Base-by-base conservation (phyloP, 2,113 vertebrate species). In the Rhombomys opimus region DNA sequence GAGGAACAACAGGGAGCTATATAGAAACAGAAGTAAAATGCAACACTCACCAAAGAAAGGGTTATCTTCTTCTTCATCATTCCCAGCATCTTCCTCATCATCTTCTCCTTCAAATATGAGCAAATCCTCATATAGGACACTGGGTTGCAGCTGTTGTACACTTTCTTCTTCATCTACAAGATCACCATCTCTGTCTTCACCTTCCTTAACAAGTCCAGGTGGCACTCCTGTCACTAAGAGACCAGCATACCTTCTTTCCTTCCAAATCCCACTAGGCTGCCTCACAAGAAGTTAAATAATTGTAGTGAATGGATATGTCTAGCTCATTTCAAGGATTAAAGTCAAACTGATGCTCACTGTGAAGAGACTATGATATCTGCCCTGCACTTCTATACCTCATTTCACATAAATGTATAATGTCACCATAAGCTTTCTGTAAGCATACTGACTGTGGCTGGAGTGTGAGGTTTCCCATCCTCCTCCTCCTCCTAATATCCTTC, bases 81-180 rank as follows among this genome's bases (percentile, higher is more conserved):
- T 99, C 92, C 99, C 99, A 1, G 99, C 99, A 95, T 99, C 98
- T 89, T 97, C 98, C 15, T 98, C 99, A 87, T 99, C 99, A 96
- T 99, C 99, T 98, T 99, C 99, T 94, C 99, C 99, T 75, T 99
- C 99, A 0, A 99, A 99, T 99, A 99, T 99, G 96, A 99, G 99
- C 97, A 99, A 98, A 96, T 99, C 99, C 98, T 99, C 99, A 98
- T 99, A 99, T 6, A 99, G 98, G 72, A 99, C 99, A 41, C 99
- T 99, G 97, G 99, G 99, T 92, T 99, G 99, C 23, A 99, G 97
- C 17, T 99, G 99, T 35, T 99, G 99, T n/a, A 98, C 98, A 22
- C 99, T 98, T 94, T 99, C 99, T 14, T 99, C 99, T 89, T 99
- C 99, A 12, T 99, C 99, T 8, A 99, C 99, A 93, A 99, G 98